These are phyloP conservation scores for Athetis lepigone DNA, from an alignment of 2,888 invertebrate genomes.

Conservation along the genomic window DNA sequence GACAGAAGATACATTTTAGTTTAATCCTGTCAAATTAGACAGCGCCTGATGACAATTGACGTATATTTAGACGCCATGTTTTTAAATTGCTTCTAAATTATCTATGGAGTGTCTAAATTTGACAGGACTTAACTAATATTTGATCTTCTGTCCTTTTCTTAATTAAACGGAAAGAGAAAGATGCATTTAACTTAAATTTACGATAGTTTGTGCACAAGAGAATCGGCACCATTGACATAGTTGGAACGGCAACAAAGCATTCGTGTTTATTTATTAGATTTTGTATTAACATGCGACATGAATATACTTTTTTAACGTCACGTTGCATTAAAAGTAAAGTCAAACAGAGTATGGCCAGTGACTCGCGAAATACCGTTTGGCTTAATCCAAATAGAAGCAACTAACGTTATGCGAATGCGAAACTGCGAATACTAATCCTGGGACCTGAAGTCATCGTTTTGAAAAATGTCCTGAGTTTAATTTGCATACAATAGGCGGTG, in stretches of 20 bases:
- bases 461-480: conserved; percentile 79
- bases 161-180: too few species aligned
- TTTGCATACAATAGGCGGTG: conserved; percentile 89
- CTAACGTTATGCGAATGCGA: conserved; percentile 55
- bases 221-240: conserved; percentile 25
- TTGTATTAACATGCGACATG: conserved; percentile 1
- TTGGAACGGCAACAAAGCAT: conserved; percentile 22
- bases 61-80: too few species aligned
- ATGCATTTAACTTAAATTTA: too few species aligned
- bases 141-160: too few species aligned
- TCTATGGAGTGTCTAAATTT: too few species aligned
- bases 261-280: conserved; percentile 8
- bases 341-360: conserved; percentile 15
- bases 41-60: too few species aligned
- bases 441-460: conserved; percentile 60
- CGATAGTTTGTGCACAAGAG: too few species aligned
- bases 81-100: too few species aligned
- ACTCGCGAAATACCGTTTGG: conserved; percentile 46
- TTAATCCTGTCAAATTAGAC: too few species aligned
- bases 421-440: conserved; percentile 60
- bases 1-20: too few species aligned
- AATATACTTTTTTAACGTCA: conserved; percentile 18
- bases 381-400: conserved; percentile 49
- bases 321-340: conserved; percentile 8
- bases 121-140: too few species aligned